These are phyloP conservation scores for Trichogramma pretiosum DNA, from an alignment of 1,140 invertebrate genomes.

Conservation along the genomic window DNA sequence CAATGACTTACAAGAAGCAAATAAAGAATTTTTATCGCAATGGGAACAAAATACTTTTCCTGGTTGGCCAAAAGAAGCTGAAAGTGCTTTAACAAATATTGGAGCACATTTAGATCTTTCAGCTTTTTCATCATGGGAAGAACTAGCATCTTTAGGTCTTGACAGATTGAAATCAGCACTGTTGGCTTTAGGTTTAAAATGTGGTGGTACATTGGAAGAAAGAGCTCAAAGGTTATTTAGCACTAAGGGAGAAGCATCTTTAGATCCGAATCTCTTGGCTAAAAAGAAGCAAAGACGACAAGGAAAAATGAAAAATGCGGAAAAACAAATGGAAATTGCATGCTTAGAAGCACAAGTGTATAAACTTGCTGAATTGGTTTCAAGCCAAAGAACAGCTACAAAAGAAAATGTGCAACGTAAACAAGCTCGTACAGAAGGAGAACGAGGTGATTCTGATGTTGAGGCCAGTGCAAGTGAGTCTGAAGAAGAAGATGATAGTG, in stretches of 20 bases:
- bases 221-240: slow-evolving; percentile 89
- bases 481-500: slow-evolving; percentile 83
- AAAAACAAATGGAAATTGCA: slow-evolving; percentile 74
- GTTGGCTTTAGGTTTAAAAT: slow-evolving; percentile 95
- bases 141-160: slow-evolving; percentile 89
- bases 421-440: slow-evolving; percentile 92
- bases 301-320: slow-evolving; percentile 56
- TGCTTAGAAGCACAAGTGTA: slow-evolving; percentile 83
- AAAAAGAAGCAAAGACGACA: slow-evolving; percentile 66
- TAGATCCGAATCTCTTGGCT: slow-evolving; percentile 85
- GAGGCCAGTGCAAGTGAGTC: slow-evolving; percentile 79
- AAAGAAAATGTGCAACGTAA: slow-evolving; percentile 98
- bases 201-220: slow-evolving; percentile 96
- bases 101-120: slow-evolving; percentile 95
- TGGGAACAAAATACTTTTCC: slow-evolving; percentile 86
- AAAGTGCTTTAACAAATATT: slow-evolving; percentile 81
- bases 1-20: slow-evolving; percentile 66
- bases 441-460: slow-evolving; percentile 85
- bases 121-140: slow-evolving; percentile 95
- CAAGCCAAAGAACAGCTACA: slow-evolving; percentile 78
- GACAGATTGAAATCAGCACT: slow-evolving; percentile 96
- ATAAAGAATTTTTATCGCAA: slow-evolving; percentile 75
- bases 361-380: slow-evolving; percentile 71
- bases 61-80: slow-evolving; percentile 96
- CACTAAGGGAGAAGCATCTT: slow-evolving; percentile 86